Conservation (phyloP, 2,797 vertebrate genomes). For the Mycteria americana region DNA sequence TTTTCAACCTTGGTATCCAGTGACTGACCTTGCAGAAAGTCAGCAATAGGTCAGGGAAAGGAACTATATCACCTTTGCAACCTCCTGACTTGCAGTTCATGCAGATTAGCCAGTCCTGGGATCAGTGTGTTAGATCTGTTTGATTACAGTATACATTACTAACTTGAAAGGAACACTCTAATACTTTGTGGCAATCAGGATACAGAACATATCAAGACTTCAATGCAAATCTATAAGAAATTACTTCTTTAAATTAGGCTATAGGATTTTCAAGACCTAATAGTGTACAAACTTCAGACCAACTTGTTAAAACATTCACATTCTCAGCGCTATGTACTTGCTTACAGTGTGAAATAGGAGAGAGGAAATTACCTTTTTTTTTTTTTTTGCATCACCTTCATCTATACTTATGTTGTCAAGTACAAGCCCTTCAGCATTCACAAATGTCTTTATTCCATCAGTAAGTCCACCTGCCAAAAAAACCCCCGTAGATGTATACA, state of each 20-base stretch:
- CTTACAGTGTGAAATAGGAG: background rate
- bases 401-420: conserved; percentile 44
- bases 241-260: background rate
- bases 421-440: conserved; percentile 29
- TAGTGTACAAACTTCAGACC: background rate
- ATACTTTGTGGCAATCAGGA: background rate
- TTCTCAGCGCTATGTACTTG: background rate
- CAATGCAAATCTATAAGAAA: background rate
- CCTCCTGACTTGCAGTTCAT: background rate
- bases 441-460: conserved; percentile 1
- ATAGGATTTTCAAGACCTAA: background rate
- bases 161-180: background rate
- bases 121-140: background rate
- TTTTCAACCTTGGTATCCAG: background rate
- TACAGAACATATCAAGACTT: background rate
- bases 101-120: background rate
- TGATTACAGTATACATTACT: background rate
- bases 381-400: conserved; percentile 40
- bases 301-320: background rate
- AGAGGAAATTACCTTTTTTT: conserved; percentile 21
- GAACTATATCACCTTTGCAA: background rate
- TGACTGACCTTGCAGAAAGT: background rate
- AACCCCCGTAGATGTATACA: background rate
- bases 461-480: conserved; percentile 11
- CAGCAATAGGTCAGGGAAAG: background rate